Base-by-base conservation (phyloP, 2,888 invertebrate genomes). In the Oligia fasciuncula region DNA sequence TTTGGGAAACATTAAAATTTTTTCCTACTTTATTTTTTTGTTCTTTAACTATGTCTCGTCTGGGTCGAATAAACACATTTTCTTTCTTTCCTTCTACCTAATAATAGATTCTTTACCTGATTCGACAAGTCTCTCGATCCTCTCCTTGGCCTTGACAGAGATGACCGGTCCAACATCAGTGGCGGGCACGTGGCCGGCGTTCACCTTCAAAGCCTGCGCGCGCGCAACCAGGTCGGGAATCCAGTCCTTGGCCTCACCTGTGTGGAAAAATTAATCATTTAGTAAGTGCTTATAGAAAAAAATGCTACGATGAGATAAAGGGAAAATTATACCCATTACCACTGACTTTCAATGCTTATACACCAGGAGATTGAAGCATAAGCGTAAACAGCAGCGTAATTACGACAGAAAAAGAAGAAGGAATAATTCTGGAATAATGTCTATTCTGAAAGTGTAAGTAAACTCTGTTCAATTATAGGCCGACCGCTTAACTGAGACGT, bases 101-200 rank as follows among this genome's bases (percentile, higher is more conserved):
- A 40, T 49, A 35, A n/a, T 51, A 6, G 0, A 51, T 23, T 11
- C 23, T 57, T 90, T 91, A 97, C 97, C 97, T 51, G 98, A 98
- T 94, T 99, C 98, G 23, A 99, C 97, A 23, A 99, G 97, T 9
- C 97, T 97, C 63, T 97, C 95, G 85, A 99, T 99, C 86, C 99
- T 97, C 89, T 98, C 94, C 95, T 99, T 99, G 0, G 99, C 98
- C 87, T 98, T 98, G 5, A 98, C 98, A 0, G 99, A 99, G 92
- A 99, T 99, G 73, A 99, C 99, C 0, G 99, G 99, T 84, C 99
- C 98, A 0, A 98, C 97, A 92, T 98, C 98, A 2, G 98, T 97
- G 40, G 98, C 98, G 86, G 98, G 98, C 65, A 98, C 97, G 91
- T 98, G 98, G 0, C 98, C 98, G 17, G 99, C 99, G 93, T 98